Base-by-base conservation (phyloP, 2,888 invertebrate genomes). In the Hypena proboscidalis region DNA sequence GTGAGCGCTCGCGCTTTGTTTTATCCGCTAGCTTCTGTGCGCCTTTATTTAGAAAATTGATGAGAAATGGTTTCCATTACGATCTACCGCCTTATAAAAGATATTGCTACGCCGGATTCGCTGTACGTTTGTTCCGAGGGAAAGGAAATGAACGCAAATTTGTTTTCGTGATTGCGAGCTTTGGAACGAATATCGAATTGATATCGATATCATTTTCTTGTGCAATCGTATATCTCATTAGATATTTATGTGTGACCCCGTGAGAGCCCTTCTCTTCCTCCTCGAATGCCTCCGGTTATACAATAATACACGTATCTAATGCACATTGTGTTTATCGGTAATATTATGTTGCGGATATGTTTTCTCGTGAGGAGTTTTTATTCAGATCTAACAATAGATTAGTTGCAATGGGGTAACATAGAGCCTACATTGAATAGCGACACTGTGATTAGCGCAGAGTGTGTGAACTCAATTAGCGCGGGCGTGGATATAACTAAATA, bases 31-130 rank as follows among this genome's bases (percentile, higher is more conserved):
- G 90, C 90, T 90, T 84, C 90, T 88, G 90, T 89, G 86, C 82
- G 82, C 90, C 90, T 90, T 90, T 90, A 90, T 90, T 90, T 87
- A 90, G 90, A 90, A 90, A 90, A 90, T 90, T 90, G 90, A 90
- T 90, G 90, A 89, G 90, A 90, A 90, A 90, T 88, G 89, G 86
- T 88, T 83, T 86, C 90, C 90, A 90, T 90, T 90, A 90, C 86
- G 78, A 80, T 74, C 80, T 77, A 80, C 86, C 82, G 87, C 83
- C 86, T 83, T 83, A 83, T 84, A 82, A 82, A 82, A 84, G 79
- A 83, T 85, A 85, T 86, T 83, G 79, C 81, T 74, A 64, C 64
- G 74, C 74, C 72, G 71, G 75, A 76, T 74, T 77, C 77, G 69
- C 70, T 74, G 37, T 67, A 69, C 78, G 77, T 78, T 79, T 78